Evolutionary conservation across 1,140 invertebrate species (phyloP), one percentile per base, ranked within the genome.

Genomic region (Ephestia elutella): DNA sequence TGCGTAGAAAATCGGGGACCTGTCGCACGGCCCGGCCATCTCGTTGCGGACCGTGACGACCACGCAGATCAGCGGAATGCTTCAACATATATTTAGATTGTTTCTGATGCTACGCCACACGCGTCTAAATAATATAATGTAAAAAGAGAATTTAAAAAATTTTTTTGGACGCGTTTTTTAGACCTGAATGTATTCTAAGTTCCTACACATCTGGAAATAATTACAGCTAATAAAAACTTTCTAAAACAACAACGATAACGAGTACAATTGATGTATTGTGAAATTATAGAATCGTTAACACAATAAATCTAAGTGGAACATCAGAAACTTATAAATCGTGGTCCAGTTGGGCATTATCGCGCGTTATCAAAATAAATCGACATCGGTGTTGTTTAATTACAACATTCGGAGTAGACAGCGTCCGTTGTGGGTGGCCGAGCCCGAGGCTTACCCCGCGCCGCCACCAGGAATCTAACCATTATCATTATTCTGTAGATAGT

Each of bases 1-100:
- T 86, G 82, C 85, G 85, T 86, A 66, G 70, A 81, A 78, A 87
- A 87, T 86, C 73, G 73, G 72, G 59, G 78, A 85, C 82, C 80
- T 86, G 82, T 87, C 83, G 83, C 85, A 87, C 85, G 85, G 78
- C 74, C 75, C 66, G 62, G 58, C 54, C 64, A 57, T 66, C 68
- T 65, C 57, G 57, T 57, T 11, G 19, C 50, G 19, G 9, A 13
- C 20, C 50, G 50, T 53, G 50, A 53, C 50, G 50, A 17, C 13
- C 2, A 44, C 15, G 38, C 38, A 2, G 38, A 44, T 44, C 38
- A 44, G 13, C 10, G 38, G 38, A 44, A 44, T 44, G 38, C 38
- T 44, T 44, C 38, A 2, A n/a, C 38, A 15, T 15, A 44, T 44
- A 44, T 44, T 44, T 44, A 17, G 13, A n/a, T 44, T 17, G 5